phyloP scores from a whole-genome alignment of 1,140 invertebrate species.

The Leptonema lineaticorne region DNA sequence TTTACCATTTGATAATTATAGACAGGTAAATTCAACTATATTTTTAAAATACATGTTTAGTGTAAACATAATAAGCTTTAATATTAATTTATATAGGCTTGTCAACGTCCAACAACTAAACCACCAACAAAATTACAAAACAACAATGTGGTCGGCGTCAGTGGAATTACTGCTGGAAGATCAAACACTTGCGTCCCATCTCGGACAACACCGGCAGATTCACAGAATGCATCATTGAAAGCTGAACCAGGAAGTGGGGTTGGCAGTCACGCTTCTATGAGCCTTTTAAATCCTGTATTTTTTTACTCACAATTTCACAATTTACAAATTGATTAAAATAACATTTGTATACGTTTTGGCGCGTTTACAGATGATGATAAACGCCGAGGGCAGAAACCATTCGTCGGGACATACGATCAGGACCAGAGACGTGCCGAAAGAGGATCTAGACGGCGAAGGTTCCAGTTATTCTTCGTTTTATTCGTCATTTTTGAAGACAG shows the following conservation, averaged over 20 bases:
- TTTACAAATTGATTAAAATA: background rate
- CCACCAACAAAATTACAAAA: background rate
- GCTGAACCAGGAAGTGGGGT: conserved; percentile 57
- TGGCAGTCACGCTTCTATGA: conserved; percentile 51
- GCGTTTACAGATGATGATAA: background rate
- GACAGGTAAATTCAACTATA: conserved; percentile 31
- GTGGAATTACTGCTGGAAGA: background rate
- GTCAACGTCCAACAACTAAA: background rate
- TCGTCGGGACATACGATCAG: too few species aligned
- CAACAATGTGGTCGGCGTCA: background rate
- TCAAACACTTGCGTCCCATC: background rate
- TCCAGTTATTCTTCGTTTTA: conserved; percentile 59
- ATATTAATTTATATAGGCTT: conserved; percentile 9
- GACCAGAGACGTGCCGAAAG: background rate
- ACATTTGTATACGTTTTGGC: background rate
- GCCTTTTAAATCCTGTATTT: conserved; percentile 17
- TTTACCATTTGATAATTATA: conserved; percentile 27
- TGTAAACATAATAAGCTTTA: background rate
- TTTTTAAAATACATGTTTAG: background rate
- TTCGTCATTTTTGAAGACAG: conserved; percentile 59
- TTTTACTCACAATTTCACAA: background rate
- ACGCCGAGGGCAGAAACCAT: background rate
- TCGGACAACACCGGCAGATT: conserved; percentile 36
- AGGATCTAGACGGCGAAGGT: conserved; percentile 48
- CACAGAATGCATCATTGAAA: conserved; percentile 63